A percentile compares a stretch with the other conserved stretches of the same genome.
Evolutionary conservation across 2,888 invertebrate species (phyloP).

Genomic region (Tipula confusa): DNA sequence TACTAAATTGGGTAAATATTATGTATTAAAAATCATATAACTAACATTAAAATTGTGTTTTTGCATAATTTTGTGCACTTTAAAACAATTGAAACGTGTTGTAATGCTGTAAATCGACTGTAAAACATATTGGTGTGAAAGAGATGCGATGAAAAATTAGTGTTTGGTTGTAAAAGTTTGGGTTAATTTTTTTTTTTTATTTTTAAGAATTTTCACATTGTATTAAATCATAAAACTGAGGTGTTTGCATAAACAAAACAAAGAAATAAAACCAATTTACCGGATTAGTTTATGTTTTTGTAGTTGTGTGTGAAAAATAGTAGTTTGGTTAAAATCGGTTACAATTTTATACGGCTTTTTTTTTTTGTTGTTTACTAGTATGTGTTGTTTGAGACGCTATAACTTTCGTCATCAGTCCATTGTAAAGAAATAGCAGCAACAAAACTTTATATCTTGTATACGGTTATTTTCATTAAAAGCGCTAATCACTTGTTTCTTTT

Average conservation of each 20-base stretch:
- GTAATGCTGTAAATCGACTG: neutral
- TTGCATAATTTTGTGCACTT: neutral
- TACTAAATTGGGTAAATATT: neutral
- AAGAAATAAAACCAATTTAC: neutral
- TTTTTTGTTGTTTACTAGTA: neutral
- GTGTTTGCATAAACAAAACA: conserved; percentile 3
- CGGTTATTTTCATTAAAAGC: neutral
- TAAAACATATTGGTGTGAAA: neutral
- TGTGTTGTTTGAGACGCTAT: neutral
- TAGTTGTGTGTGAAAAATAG: neutral
- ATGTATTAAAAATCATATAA: neutral
- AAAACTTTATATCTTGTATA: neutral
- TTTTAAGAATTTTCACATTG: neutral
- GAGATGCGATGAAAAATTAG: neutral
- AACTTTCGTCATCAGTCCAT: conserved; percentile 12
- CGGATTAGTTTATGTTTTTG: neutral
- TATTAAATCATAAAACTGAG: neutral
- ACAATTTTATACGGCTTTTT: conserved; percentile 16
- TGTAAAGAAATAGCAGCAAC: neutral
- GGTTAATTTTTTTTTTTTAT: neutral
- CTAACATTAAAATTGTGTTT: neutral
- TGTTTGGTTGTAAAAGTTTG: neutral
- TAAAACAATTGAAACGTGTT: neutral
- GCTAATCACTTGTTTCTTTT: neutral
- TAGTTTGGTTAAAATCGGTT: neutral